Evolutionary conservation across 2,888 invertebrate genomes (phyloP), one percentile per base, ranked within the genome.

Genomic region (Elgonia sp.): DNA sequence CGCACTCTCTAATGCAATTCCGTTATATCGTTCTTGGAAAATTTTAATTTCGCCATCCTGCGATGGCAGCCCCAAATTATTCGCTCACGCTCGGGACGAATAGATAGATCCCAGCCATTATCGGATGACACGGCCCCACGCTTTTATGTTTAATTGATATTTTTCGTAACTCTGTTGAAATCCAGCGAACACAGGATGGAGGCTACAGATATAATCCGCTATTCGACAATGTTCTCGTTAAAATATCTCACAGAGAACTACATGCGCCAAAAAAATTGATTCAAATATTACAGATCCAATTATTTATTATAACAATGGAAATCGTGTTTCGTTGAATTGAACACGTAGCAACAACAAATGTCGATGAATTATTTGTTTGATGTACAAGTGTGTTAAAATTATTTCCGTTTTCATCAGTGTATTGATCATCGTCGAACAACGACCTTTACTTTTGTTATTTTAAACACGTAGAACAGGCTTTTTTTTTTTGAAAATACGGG

Each of bases 111-210:
- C 91, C 91, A 91, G 91, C 94, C 93, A 94, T 94, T 94, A 94
- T 93, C 94, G 94, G 94, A 94, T 94, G 94, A 94, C 94, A 94
- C 93, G 93, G 92, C 89, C 92, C 92, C 91, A 91, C 91, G 94
- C 94, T 94, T 94, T 94, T 93, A 93, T 94, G 94, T 94, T 94
- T 94, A 94, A 94, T 94, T 94, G 94, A 94, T 94, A 94, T 94
- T 94, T 94, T 94, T 94, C 93, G 94, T 94, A 94, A 93, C 93
- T 93, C 93, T 92, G 89, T 90, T 90, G 91, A 93, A 93, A 93
- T 94, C 93, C 93, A 91, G 91, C 90, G 91, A 46, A 60, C 87
- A 85, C 50, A 88, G 85, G 85, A 88, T 90, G 90, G 80, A 69
- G 12, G 79, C 76, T 88, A 93, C 93, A 93, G 92, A 93, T 93